These are phyloP conservation scores for Sorex maritimensis DNA, from an alignment of 2,797 vertebrate species.

Conservation along the genomic window DNA sequence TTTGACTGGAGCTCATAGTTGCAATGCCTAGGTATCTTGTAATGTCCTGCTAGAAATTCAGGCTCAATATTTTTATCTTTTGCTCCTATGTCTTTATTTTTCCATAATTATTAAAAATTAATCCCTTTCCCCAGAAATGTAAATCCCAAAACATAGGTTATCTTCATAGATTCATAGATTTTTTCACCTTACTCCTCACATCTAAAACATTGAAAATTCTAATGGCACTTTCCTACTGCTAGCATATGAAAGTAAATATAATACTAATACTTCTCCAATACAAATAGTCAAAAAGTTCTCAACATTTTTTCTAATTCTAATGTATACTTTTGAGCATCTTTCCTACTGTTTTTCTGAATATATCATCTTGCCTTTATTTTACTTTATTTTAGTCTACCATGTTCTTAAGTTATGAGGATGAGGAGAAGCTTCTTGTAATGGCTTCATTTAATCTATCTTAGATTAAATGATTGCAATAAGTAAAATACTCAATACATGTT, in stretches of 20 bases:
- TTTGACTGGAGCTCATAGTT: conserved; percentile 8
- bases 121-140: neutral
- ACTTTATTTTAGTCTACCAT: neutral
- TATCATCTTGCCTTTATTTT: neutral
- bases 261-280: neutral
- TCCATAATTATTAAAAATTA: conserved; percentile 1
- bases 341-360: neutral
- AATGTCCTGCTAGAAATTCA: neutral
- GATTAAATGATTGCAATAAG: neutral
- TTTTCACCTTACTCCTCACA: neutral
- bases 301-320: neutral
- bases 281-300: neutral
- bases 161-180: neutral
- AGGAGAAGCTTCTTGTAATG: neutral
- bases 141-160: neutral
- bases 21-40: neutral
- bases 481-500: neutral
- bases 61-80: neutral
- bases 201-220: conserved; percentile 18
- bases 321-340: neutral
- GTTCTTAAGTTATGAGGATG: neutral
- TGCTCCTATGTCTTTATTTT: neutral
- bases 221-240: neutral
- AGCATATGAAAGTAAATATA: neutral
- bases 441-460: too few relatives aligned